phyloP scores from a whole-genome alignment of 2,888 invertebrate genomes.

The Coremacera marginata region DNA sequence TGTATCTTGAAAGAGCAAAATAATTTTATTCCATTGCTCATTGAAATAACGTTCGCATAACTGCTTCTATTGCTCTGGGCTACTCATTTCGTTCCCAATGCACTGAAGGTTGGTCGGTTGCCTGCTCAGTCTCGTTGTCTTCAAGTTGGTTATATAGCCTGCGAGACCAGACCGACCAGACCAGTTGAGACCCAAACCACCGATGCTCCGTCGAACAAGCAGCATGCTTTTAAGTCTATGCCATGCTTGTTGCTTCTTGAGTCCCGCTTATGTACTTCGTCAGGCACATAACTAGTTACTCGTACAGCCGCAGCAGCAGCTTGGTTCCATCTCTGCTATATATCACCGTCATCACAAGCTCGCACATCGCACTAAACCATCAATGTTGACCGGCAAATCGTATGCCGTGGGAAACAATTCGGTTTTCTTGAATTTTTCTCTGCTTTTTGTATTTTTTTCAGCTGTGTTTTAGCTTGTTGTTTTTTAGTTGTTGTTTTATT shows the following conservation, averaged over 20 bases:
- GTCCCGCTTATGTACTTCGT: background rate
- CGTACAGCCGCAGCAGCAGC: background rate
- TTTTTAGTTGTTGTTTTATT: slow-evolving; percentile 62
- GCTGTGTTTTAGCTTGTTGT: slow-evolving; percentile 50
- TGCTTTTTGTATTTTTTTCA: slow-evolving; percentile 51
- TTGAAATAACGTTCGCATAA: slow-evolving; percentile 27
- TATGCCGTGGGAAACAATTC: slow-evolving; percentile 71
- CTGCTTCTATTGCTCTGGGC: slow-evolving; percentile 36
- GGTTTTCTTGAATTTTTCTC: slow-evolving; percentile 67
- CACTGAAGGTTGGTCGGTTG: slow-evolving; percentile 26
- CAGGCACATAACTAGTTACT: background rate
- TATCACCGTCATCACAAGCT: slow-evolving; percentile 37
- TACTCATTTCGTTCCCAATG: slow-evolving; percentile 24
- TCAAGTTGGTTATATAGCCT: background rate
- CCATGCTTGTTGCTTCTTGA: background rate
- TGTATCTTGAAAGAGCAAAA: slow-evolving; percentile 27
- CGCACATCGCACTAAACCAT: slow-evolving; percentile 55
- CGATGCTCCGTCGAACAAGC: background rate
- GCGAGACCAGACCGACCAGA: slow-evolving; percentile 9
- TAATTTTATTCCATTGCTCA: slow-evolving; percentile 22
- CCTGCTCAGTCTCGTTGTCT: background rate
- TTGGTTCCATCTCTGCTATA: slow-evolving; percentile 35
- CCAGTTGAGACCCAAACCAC: background rate
- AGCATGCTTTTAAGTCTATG: slow-evolving; percentile 16
- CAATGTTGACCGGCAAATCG: slow-evolving; percentile 71